Evolutionary conservation across 2,888 invertebrate species (phyloP).

Genomic region (Agrotis puta): DNA sequence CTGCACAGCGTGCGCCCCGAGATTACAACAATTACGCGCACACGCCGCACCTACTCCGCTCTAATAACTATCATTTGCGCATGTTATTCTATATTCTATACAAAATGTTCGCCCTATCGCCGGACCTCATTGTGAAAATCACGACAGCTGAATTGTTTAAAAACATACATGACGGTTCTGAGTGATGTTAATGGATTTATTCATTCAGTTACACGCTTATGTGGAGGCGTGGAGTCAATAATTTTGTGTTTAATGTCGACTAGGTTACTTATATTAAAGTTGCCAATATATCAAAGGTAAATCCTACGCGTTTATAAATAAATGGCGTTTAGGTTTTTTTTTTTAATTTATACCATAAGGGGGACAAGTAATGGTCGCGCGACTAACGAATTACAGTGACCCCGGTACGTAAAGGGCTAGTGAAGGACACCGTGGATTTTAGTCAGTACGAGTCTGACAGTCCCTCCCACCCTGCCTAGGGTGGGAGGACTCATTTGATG

Average conservation of each 20-base stretch:
- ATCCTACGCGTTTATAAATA: too few relatives aligned
- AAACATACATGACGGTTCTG: conserved; percentile 30
- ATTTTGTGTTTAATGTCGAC: conserved; percentile 10
- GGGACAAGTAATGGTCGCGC: too few relatives aligned
- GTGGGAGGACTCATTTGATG: too few relatives aligned
- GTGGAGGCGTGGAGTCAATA: conserved; percentile 10
- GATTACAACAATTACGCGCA: conserved; percentile 89
- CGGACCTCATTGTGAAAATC: conserved; percentile 57
- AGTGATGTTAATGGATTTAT: conserved; percentile 47
- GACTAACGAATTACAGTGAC: too few relatives aligned
- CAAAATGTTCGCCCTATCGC: conserved; percentile 84
- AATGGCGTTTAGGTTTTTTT: too few relatives aligned
- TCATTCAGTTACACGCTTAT: conserved; percentile 50
- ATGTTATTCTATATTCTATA: conserved; percentile 88
- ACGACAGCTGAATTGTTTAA: conserved; percentile 50
- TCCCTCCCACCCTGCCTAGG: too few relatives aligned
- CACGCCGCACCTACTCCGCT: conserved; percentile 83
- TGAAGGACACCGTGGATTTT: too few relatives aligned
- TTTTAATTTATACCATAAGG: too few relatives aligned
- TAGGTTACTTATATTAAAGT: not conserved
- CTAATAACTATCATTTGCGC: conserved; percentile 90
- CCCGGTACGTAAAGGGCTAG: too few relatives aligned
- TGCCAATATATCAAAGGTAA: not conserved
- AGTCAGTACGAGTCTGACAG: too few relatives aligned
- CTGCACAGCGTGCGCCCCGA: conserved; percentile 74